phyloP scores from a whole-genome alignment of 2,888 invertebrate genomes.

The Pseudococcus viburni region DNA sequence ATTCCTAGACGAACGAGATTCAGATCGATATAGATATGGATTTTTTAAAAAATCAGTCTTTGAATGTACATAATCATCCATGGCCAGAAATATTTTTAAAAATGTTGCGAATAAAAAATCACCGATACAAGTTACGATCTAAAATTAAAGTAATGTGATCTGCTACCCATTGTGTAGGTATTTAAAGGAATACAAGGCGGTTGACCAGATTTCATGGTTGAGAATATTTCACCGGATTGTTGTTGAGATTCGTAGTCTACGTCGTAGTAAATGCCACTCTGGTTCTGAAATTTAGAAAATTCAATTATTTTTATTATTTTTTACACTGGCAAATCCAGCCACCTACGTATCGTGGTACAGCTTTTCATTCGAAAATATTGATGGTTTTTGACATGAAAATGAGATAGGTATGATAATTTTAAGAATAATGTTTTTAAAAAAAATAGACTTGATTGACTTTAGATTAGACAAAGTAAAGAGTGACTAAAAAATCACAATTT shows the following conservation, averaged over 20 bases:
- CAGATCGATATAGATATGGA: conserved; percentile 1
- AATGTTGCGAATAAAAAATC: neutral
- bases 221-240: conserved; percentile 74
- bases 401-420: too few relatives aligned
- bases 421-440: too few relatives aligned
- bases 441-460: too few relatives aligned
- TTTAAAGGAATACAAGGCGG: conserved; percentile 82
- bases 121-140: conserved; percentile 54
- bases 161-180: conserved; percentile 85
- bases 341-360: too few relatives aligned
- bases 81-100: conserved; percentile 29
- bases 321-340: too few relatives aligned
- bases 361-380: too few relatives aligned
- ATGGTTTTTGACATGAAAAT: too few relatives aligned
- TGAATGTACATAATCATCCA: conserved; percentile 14
- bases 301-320: too few relatives aligned
- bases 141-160: conserved; percentile 76
- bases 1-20: neutral
- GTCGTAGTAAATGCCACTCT: conserved; percentile 91
- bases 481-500: too few relatives aligned
- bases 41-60: conserved; percentile 55
- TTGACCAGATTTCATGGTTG: conserved; percentile 74
- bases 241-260: conserved; percentile 84
- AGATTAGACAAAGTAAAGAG: too few relatives aligned
- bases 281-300: conserved; percentile 77